Percentiles rank a stretch among this genome's conserved stretches.
Evolutionary conservation across 2,797 vertebrate genomes (phyloP).

Genomic region (Helarctos malayanus): DNA sequence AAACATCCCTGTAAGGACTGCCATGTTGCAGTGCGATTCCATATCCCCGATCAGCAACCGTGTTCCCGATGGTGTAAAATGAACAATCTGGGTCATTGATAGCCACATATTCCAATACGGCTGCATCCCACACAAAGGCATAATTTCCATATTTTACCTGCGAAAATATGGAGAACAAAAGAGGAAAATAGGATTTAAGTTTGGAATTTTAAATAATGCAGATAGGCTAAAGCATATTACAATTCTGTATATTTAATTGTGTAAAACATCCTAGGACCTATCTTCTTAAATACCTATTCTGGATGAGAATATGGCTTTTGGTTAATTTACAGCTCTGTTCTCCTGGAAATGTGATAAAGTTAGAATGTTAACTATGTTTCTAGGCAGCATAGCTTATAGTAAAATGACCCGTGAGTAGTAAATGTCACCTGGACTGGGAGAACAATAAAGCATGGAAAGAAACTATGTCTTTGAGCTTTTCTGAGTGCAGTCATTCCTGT

Average conservation of each 20-base stretch:
- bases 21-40: constrained; percentile 99
- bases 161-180: constrained; percentile 35
- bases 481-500: background rate
- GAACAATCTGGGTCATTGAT: constrained; percentile 98
- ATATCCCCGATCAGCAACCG: constrained; percentile 96
- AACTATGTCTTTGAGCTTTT: background rate
- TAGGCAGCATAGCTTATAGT: background rate
- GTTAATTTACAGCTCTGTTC: background rate
- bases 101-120: constrained; percentile 97
- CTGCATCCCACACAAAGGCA: constrained; percentile 98
- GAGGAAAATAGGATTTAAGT: background rate
- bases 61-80: constrained; percentile 96
- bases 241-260: background rate
- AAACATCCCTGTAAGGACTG: constrained; percentile 98
- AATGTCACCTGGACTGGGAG: background rate
- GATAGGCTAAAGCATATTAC: background rate
- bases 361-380: background rate
- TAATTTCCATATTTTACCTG: constrained; percentile 98
- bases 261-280: background rate
- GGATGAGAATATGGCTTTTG: background rate
- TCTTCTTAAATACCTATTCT: background rate
- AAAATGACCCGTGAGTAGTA: background rate
- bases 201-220: constrained; percentile 22
- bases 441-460: background rate
- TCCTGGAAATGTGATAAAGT: background rate